phyloP scores from a whole-genome alignment of 2,888 invertebrate genomes.

The Azorinus chamasolen region DNA sequence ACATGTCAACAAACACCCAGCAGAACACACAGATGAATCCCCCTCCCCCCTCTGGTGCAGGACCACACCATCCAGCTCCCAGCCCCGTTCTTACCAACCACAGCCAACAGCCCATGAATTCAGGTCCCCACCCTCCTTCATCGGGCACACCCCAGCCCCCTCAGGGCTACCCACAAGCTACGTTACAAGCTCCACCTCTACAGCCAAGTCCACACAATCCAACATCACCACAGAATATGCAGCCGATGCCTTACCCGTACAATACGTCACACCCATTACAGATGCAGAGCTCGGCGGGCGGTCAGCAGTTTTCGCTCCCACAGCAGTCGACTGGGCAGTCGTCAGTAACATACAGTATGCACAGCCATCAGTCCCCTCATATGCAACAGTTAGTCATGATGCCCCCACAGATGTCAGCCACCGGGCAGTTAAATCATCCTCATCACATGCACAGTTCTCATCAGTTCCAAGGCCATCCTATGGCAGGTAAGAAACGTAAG shows the following conservation, averaged over 20 bases:
- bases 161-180: slow-evolving; percentile 62
- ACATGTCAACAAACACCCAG: slow-evolving; percentile 44
- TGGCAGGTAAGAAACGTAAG: slow-evolving; percentile 63
- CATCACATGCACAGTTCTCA: slow-evolving; percentile 66
- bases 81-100: slow-evolving; percentile 72
- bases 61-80: slow-evolving; percentile 70
- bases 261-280: slow-evolving; percentile 48
- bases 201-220: slow-evolving; percentile 77
- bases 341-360: slow-evolving; percentile 57
- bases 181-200: slow-evolving; percentile 67
- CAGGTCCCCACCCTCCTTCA: slow-evolving; percentile 69
- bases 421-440: slow-evolving; percentile 60
- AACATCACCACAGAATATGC: slow-evolving; percentile 69
- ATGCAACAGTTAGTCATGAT: slow-evolving; percentile 74
- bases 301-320: slow-evolving; percentile 52
- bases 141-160: slow-evolving; percentile 76
- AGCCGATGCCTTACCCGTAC: slow-evolving; percentile 46
- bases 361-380: slow-evolving; percentile 33
- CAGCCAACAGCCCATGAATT: slow-evolving; percentile 63
- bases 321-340: slow-evolving; percentile 57
- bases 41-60: slow-evolving; percentile 51
- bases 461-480: slow-evolving; percentile 74
- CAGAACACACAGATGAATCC: slow-evolving; percentile 62
- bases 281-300: slow-evolving; percentile 49
- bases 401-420: slow-evolving; percentile 60